Percentiles rank a stretch among this genome's conserved stretches.
phyloP scores from a whole-genome alignment of 2,797 vertebrate genomes.

The Leptatherina wallacei region DNA sequence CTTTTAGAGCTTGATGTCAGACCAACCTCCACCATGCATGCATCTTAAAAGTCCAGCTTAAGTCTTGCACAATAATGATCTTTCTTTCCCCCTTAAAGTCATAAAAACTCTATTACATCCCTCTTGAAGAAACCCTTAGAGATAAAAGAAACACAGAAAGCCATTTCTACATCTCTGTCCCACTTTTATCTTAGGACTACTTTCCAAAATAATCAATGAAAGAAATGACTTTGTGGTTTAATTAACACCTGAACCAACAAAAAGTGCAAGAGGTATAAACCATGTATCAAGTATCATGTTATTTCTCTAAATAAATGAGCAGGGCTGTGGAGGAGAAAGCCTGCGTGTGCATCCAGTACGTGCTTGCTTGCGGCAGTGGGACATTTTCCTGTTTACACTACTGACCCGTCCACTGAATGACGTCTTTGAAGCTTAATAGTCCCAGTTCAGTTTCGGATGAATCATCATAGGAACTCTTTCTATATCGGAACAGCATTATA shows the following conservation, averaged over 20 bases:
- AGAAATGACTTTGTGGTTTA: background rate
- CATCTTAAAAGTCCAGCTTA: too few species aligned
- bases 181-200: background rate
- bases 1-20: too few species aligned
- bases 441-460: conserved; percentile 24
- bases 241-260: conserved; percentile 2
- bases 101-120: background rate
- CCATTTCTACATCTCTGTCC: background rate
- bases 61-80: too few species aligned
- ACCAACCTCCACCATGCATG: too few species aligned
- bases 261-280: background rate
- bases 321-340: background rate
- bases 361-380: background rate
- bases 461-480: conserved; percentile 40
- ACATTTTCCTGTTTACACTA: conserved; percentile 48
- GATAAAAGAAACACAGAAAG: background rate
- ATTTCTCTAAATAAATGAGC: conserved; percentile 10
- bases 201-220: background rate
- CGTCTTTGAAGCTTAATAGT: conserved; percentile 26
- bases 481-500: conserved; percentile 31
- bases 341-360: background rate
- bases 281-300: background rate
- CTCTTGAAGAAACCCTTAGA: background rate
- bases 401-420: conserved; percentile 25
- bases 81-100: too few species aligned